Conservation (phyloP, 2,113 vertebrate genomes). For the Saimiri boliviensis region DNA sequence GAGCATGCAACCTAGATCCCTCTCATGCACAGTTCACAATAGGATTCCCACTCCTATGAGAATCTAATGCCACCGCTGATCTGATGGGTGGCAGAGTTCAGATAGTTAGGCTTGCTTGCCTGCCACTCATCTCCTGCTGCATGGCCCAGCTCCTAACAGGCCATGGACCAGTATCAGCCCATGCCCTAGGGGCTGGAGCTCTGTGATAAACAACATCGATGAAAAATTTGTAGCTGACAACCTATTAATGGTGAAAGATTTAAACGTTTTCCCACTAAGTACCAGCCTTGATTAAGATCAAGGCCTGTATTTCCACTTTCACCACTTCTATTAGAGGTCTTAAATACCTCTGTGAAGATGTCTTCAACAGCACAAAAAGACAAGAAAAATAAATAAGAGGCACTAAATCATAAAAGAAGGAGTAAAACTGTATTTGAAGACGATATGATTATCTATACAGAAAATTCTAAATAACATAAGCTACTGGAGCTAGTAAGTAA, state of each 20-base stretch:
- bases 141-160: too few relatives aligned
- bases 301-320: not conserved
- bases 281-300: not conserved
- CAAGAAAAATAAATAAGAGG: not conserved
- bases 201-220: not conserved
- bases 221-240: not conserved
- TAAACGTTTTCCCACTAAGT: not conserved
- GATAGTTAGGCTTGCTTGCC: too few relatives aligned
- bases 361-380: not conserved
- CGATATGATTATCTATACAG: not conserved
- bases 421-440: not conserved
- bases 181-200: too few relatives aligned
- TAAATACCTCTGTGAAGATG: not conserved
- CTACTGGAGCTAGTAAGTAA: not conserved
- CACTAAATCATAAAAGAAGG: not conserved
- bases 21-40: too few relatives aligned
- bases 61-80: too few relatives aligned
- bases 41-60: too few relatives aligned
- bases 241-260: not conserved
- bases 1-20: too few relatives aligned
- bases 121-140: too few relatives aligned
- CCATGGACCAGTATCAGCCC: too few relatives aligned
- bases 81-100: too few relatives aligned
- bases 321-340: not conserved
- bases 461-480: not conserved